phyloP scores from a whole-genome alignment of 2,797 vertebrate genomes.

The Sebastes matsubarae region DNA sequence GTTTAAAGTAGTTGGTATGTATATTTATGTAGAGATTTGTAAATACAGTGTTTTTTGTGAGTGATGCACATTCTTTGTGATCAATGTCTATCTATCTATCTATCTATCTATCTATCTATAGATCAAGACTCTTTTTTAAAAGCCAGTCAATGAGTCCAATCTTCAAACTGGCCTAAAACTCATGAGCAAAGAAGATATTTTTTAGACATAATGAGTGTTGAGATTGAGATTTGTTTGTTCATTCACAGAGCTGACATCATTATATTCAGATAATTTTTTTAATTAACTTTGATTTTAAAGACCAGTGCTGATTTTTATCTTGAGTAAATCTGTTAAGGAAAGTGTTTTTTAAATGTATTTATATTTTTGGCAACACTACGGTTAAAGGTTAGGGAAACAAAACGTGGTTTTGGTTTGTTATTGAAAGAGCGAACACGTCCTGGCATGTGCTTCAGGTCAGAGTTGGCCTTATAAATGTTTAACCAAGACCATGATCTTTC shows the following conservation, averaged over 20 bases:
- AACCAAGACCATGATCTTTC: not conserved
- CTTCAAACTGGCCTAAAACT: not conserved
- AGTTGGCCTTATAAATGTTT: not conserved
- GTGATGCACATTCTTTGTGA: no score
- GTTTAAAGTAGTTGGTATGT: no score
- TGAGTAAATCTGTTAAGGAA: not conserved
- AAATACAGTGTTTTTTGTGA: no score
- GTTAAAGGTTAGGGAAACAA: not conserved
- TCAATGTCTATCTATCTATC: no score
- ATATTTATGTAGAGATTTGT: no score
- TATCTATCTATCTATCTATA: not conserved
- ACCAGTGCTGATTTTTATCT: not conserved
- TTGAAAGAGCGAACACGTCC: not conserved
- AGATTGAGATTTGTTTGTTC: not conserved
- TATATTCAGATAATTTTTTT: not conserved
- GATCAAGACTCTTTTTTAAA: not conserved
- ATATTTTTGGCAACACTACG: not conserved
- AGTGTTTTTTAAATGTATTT: not conserved
- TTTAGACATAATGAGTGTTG: not conserved
- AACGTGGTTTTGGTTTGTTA: not conserved
- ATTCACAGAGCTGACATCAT: not conserved
- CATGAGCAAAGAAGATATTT: not conserved
- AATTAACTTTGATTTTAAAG: not conserved
- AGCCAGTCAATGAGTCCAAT: not conserved
- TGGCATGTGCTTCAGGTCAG: not conserved